These are phyloP conservation scores for Apogon talboti DNA, from an alignment of 2,797 vertebrate genomes.

Conservation along the genomic window DNA sequence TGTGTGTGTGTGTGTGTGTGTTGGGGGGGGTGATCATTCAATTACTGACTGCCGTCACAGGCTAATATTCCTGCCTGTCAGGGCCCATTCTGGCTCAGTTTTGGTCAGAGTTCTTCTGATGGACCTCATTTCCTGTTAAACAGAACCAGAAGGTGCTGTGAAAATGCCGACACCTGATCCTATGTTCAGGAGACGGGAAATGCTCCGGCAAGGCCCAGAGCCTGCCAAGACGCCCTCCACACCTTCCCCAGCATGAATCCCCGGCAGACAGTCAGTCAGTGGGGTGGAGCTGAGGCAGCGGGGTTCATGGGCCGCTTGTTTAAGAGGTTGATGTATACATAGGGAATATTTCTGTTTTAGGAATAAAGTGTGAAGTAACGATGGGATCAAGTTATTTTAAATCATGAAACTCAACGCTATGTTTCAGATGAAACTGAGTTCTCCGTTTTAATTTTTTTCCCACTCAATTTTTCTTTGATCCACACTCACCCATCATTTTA, in stretches of 20 bases:
- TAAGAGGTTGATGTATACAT: constrained; percentile 30
- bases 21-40: constrained; percentile 83
- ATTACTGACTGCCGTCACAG: constrained; percentile 87
- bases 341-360: background rate
- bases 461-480: constrained; percentile 60
- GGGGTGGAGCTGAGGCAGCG: constrained; percentile 20
- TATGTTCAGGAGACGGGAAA: constrained; percentile 79
- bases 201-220: constrained; percentile 62
- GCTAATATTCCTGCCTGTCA: constrained; percentile 91
- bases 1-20: no score
- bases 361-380: constrained; percentile 1
- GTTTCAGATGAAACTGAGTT: constrained; percentile 65
- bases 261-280: constrained; percentile 16
- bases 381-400: constrained; percentile 39
- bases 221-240: constrained; percentile 71
- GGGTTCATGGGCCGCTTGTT: constrained; percentile 26
- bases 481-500: constrained; percentile 72
- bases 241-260: constrained; percentile 61
- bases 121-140: constrained; percentile 86
- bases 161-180: constrained; percentile 88
- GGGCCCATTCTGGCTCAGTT: constrained; percentile 86
- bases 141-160: constrained; percentile 88
- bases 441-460: constrained; percentile 61
- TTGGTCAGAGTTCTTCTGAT: constrained; percentile 86
- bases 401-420: constrained; percentile 46